Base-by-base conservation (phyloP, 1,140 invertebrate species). In the Bombus balteatus region DNA sequence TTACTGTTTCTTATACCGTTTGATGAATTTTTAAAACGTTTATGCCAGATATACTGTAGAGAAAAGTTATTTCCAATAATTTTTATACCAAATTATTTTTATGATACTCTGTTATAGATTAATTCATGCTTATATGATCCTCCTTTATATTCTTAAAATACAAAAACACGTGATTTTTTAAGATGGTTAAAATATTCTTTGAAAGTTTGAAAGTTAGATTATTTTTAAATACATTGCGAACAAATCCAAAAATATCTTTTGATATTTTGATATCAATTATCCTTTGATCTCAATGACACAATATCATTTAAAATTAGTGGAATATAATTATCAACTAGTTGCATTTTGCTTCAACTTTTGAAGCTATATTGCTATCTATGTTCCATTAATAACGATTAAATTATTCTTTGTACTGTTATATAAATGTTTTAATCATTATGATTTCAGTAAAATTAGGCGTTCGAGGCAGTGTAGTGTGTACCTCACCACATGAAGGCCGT, bases 401-500 rank as follows among this genome's bases (percentile, higher is more conserved):
- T 70, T 70, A 57, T 41, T 68, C 32, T 74, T 28, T 65, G 18
- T 72, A 28, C 25, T 37, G 22, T 78, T 62, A 2, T 47, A 37
- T 43, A 37, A 65, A 4, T 37, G 10, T 34, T 41, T 39, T 43
- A 59, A n/a, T 82, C 76, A 62, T 74, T 71, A 47, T 82, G 85
- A 53, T 92, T 92, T 62, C 93, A 94, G 95, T 96, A 83, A 94
- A 94, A 88, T 93, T 94, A 68, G 90, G 91, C 37, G 79, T 91
- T 74, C 85, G 89, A 77, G 74, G 78, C 65, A 85, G 73, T 34
- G 89, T 94, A 82, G 94, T 95, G 88, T 98, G 97, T 92, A 96
- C 97, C 25, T 95, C 96, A 15, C 90, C 96, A 15, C 98, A 99
- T 94, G 97, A 98, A 81, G 98, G 98, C 22, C 96, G 97, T 83